Evolutionary conservation across 2,888 invertebrate genomes (phyloP).

Genomic region (Euclidia mi): DNA sequence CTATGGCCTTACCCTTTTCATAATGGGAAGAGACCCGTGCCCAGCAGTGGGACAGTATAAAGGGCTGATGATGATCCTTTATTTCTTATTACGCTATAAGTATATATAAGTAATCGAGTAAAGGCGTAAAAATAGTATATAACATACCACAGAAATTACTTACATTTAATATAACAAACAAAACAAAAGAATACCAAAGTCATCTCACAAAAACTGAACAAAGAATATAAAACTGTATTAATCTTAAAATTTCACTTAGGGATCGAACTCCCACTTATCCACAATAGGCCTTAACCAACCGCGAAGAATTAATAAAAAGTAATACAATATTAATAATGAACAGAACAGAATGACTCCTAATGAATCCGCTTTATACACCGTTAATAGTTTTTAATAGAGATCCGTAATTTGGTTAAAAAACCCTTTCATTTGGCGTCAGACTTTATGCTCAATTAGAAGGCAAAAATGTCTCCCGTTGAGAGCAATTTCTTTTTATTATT

Average conservation of each 20-base stretch:
- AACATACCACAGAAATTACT: too few species aligned
- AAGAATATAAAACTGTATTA: slow-evolving; percentile 2
- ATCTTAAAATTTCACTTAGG: background rate
- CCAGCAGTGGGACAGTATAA: too few species aligned
- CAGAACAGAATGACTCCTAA: slow-evolving; percentile 71
- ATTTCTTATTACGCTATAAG: too few species aligned
- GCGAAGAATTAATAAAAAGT: slow-evolving; percentile 61
- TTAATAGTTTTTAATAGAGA: slow-evolving; percentile 60
- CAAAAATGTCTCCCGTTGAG: too few species aligned
- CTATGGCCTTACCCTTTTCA: too few species aligned
- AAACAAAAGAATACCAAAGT: background rate
- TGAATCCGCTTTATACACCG: slow-evolving; percentile 61
- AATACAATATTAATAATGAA: slow-evolving; percentile 59
- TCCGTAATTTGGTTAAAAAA: slow-evolving; percentile 32
- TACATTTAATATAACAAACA: background rate
- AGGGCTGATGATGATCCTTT: too few species aligned
- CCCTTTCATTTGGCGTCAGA: too few species aligned
- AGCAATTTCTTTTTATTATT: too few species aligned
- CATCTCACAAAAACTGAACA: slow-evolving; percentile 3
- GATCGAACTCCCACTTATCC: slow-evolving; percentile 1
- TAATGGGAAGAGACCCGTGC: too few species aligned
- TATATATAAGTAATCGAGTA: too few species aligned
- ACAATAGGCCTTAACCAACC: slow-evolving; percentile 55
- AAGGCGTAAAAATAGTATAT: too few species aligned
- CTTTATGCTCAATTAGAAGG: too few species aligned